Percentiles rank a stretch among this genome's conserved stretches.
Evolutionary conservation across 2,888 invertebrate genomes (phyloP).

Genomic region (Aelia acuminata): DNA sequence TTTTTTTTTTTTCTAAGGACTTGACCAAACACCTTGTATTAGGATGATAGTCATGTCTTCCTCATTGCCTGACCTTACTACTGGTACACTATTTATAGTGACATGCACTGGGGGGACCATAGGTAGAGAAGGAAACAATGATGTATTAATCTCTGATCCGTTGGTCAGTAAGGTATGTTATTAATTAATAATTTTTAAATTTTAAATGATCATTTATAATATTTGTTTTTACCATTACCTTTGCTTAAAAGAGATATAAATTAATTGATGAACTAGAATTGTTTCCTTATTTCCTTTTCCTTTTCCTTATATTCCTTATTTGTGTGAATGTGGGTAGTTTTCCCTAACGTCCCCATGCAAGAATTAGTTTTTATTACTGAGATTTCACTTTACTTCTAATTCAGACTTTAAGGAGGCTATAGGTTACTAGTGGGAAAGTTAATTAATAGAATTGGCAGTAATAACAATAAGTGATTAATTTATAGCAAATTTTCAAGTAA

Average conservation of each 20-base stretch:
- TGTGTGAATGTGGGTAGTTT: background rate
- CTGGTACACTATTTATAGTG: conserved; percentile 85
- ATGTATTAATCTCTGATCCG: conserved; percentile 83
- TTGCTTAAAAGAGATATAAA: background rate
- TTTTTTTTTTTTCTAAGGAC: conserved; percentile 71
- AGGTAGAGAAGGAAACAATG: conserved; percentile 87
- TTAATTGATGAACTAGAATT: background rate
- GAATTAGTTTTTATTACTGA: background rate
- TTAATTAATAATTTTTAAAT: background rate
- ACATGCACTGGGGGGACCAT: conserved; percentile 90
- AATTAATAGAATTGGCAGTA: too few species aligned
- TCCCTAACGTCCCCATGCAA: background rate
- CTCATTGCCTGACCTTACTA: conserved; percentile 76
- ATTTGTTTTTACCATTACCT: background rate
- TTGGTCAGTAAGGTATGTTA: conserved; percentile 81
- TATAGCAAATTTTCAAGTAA: too few species aligned
- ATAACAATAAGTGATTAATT: too few species aligned
- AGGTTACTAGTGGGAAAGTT: too few species aligned
- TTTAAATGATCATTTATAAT: background rate
- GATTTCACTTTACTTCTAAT: background rate
- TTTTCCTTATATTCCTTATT: too few species aligned
- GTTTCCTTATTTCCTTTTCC: background rate
- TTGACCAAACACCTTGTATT: conserved; percentile 79
- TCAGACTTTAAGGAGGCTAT: too few species aligned
- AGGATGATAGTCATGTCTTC: conserved; percentile 88